Evolutionary conservation across 2,888 invertebrate species (phyloP), one percentile per base, ranked within the genome.

Genomic region (Platycheirus rosarum): DNA sequence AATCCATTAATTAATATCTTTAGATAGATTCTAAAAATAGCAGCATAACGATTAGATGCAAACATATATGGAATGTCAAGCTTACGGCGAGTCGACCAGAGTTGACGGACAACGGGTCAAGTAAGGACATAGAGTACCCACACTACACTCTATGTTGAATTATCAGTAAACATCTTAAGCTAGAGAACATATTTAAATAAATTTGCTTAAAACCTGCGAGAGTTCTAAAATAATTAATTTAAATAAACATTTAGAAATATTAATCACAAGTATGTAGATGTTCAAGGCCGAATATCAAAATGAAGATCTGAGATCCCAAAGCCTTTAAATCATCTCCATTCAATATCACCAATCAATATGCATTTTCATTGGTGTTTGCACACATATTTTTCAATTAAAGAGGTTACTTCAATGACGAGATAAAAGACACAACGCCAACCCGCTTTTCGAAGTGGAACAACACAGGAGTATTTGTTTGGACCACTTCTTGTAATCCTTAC

Each of bases 231-330:
- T 51, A 60, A 44, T 16, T 44, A 5, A 11, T 40, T 42, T 42
- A 42, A 60, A 60, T 60, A 57, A 57, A 57, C 40, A 57, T 57
- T 57, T 57, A 23, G 5, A 44, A 44, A 29, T 29, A 60, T 44
- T 29, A 60, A 60, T 60, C 60, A 60, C 29, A 60, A 60, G 44
- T 60, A n/a, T n/a, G n/a, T n/a, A n/a, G n/a, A n/a, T n/a, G n/a
- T n/a, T n/a, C n/a, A n/a, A n/a, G n/a, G n/a, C n/a, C n/a, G n/a
- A n/a, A n/a, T n/a, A n/a, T n/a, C n/a, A n/a, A n/a, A n/a, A n/a
- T n/a, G n/a, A n/a, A n/a, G n/a, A n/a, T n/a, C n/a, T n/a, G n/a
- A n/a, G n/a, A n/a, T n/a, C n/a, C n/a, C n/a, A n/a, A n/a, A n/a
- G n/a, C n/a, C n/a, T n/a, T n/a, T n/a, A n/a, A n/a, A n/a, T n/a